Base-by-base conservation (phyloP, 2,888 invertebrate genomes). In the Tupiocoris notatus region DNA sequence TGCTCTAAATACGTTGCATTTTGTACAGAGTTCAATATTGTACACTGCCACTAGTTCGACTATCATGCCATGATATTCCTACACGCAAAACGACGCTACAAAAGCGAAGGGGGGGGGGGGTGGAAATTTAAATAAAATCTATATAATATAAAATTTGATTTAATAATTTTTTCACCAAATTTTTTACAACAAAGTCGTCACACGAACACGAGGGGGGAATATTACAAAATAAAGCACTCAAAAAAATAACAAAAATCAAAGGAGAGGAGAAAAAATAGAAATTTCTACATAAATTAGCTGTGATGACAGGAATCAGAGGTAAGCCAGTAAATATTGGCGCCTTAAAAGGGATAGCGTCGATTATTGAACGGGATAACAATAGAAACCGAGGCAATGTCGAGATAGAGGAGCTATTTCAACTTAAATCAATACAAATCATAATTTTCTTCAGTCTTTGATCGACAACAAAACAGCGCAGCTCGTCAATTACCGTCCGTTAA, bases 131-230 rank as follows among this genome's bases (percentile, higher is more conserved):
- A 23, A 16, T 16, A 25, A 24, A 65, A 65, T 2, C 0, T 67
- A 17, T 22, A n/a, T n/a, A n/a, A n/a, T 67, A 56, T 67, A 56
- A 67, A 67, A 21, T 67, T 67, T 66, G 39, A 18, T 67, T 67
- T 67, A 67, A 23, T 65, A 21, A 67, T 70, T 39, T 39, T 39
- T 39, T 39, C 12, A 39, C 39, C 39, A 59, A 70, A 9, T 9
- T 58, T 70, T 70, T 59, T 70, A 70, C 70, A 70, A 59, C 20
- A 59, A 39, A 58, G 25, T 70, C 70, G 70, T 70, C 70, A 70
- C 70, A 70, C 70, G 70, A 70, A 70, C 70, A 70, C 70, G 59
- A 70, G 56, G 24, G n/a, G 12, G 12, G 6, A 39, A 39, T 39
- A 3, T 39, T 39, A 39, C 39, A 39, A 39, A 39, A 39, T 39